Base-by-base conservation (phyloP, 2,888 invertebrate species). In the Chrysolina haemoptera region DNA sequence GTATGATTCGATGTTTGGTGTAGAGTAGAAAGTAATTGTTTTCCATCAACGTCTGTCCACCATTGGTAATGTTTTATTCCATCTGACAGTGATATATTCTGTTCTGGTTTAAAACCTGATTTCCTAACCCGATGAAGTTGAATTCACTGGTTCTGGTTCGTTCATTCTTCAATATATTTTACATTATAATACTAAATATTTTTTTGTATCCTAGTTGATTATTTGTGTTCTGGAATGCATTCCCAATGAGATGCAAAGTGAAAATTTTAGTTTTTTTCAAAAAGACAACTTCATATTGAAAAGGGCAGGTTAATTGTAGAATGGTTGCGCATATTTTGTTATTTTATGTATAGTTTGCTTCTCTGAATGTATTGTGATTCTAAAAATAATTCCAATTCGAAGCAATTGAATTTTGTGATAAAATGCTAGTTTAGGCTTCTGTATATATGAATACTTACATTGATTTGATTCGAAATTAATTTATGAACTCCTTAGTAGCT, bases 331-430 rank as follows among this genome's bases (percentile, higher is more conserved):
- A 81, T 85, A 81, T 81, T 82, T 81, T 81, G 82, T 84, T 82
- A 79, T 82, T 50, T 70, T 74, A 81, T 80, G n/a, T 83, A 85
- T 82, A 80, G 78, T 83, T 84, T 83, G 86, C 85, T 85, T 85
- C 82, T 86, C 85, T 85, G 84, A 85, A 82, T 85, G 82, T 84
- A 86, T 86, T 82, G 87, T 87, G 87, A 87, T 87, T 85, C 83
- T 85, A 82, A 84, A 80, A 84, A 83, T 79, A 80, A 87, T 86
- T 87, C 86, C 86, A 86, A 84, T 83, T 78, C 84, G 79, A 86
- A 87, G 87, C 86, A 88, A 87, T 86, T 85, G 84, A 85, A 86
- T 86, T 86, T 87, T 87, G 87, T 87, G 87, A 88, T 88, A 87
- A 85, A 84, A 83, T 81, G 77, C 80, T 80, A 80, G 81, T 79